Evolutionary conservation across 2,797 vertebrate genomes (phyloP), one percentile per base, ranked within the genome.

Genomic region (Pogonophryne albipinna): DNA sequence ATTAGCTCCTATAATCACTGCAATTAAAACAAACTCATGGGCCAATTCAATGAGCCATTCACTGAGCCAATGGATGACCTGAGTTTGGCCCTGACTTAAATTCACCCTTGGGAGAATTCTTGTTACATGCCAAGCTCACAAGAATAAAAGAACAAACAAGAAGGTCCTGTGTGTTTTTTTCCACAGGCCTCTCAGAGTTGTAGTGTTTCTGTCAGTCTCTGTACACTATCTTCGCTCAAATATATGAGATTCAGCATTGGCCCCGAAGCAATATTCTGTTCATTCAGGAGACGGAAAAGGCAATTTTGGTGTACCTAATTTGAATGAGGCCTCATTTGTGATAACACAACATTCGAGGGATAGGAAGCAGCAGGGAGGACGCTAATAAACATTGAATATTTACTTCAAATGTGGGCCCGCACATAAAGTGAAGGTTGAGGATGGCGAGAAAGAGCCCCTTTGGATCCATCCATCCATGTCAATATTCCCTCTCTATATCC

Each of bases 401-500:
- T 83, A 78, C 83, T 84, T 88, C 79, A 87, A 84, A 85, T 71
- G 68, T 77, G 67, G 82, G 89, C 71, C 83, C 85, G 87, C 83
- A 88, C 88, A 89, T 85, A 71, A 46, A 74, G 80, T 69, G 71
- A 85, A 80, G 77, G 62, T 49, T 76, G 82, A 69, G 80, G 66
- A 80, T 74, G 60, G 79, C 77, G 84, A 76, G 79, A 82, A 82
- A 87, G 87, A 90, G 83, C 51, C 83, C 85, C 87, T 86, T 87
- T 88, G 88, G 85, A 88, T 92, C 88, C 92, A 94, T 94, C 92
- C 89, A 92, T 94, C 90, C 91, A 82, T 88, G 92, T 92, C 87
- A 89, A 90, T 85, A 90, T 87, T 86, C 83, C 74, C 79, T 90
- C 86, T 89, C 84, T 76, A 76, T 71, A 88, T 89, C 87, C 82